Evolutionary conservation across 1,140 invertebrate genomes (phyloP), one percentile per base, ranked within the genome.

Genomic region (Megalopta genalis): DNA sequence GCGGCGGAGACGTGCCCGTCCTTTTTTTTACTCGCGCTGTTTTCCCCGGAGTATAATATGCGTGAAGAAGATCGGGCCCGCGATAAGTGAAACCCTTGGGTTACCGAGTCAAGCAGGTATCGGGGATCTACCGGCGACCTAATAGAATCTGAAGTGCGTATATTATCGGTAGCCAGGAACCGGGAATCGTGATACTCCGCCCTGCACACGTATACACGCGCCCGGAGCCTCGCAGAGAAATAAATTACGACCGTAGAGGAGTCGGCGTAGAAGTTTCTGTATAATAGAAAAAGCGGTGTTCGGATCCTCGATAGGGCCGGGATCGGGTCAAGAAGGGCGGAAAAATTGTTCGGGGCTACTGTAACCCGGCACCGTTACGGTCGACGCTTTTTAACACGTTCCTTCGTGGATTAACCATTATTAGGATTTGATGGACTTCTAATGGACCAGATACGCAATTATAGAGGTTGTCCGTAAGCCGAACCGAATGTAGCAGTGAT

Each of bases 11-110:
- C 42, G 60, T 49, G 63, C 42, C 74, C 70, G 32, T 70, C 81
- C 80, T 82, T 77, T 74, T 82, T 88, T 88, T 84, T 85, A 75
- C 77, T 80, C 84, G 72, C 69, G 77, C 83, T 88, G 83, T 89
- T 90, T 88, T 88, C 85, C 82, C 66, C 76, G 62, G 80, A 74
- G 83, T 87, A 83, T 87, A 90, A 90, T 89, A 90, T 89, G 86
- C 88, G 88, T 90, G 86, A 89, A 91, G 83, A 87, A 90, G 91
- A 92, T 91, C 88, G 89, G 86, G 75, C 72, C 66, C 25, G 66
- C 87, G 90, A 91, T 91, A 91, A 89, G 74, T 83, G 83, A 84
- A 88, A 88, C 87, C 82, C 82, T 86, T 87, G 81, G 85, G 86
- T 87, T 83, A 85, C 77, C 71, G 87, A 86, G 80, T 72, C 80